These are phyloP conservation scores for Meda fulgida DNA, from an alignment of 2,797 vertebrate species.

Conservation along the genomic window DNA sequence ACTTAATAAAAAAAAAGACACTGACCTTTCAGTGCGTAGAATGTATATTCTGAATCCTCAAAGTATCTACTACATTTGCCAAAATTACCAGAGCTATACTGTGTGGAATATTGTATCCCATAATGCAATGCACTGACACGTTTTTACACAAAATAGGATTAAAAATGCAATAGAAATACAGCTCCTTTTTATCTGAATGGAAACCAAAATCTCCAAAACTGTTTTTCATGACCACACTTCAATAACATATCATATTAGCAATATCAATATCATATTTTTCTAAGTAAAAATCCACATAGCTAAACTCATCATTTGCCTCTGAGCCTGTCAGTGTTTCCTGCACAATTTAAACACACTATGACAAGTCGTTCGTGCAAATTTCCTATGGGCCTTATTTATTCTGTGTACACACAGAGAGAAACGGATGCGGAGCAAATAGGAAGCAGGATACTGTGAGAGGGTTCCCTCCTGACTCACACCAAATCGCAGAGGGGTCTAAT, in stretches of 20 bases:
- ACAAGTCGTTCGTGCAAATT: slow-evolving; percentile 59
- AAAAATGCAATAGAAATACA: not conserved
- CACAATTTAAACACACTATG: slow-evolving; percentile 47
- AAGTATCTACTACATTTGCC: not conserved
- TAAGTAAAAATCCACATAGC: not conserved
- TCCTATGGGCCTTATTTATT: slow-evolving; percentile 57
- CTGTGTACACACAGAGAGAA: slow-evolving; percentile 57
- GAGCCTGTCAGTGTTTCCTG: slow-evolving; percentile 45
- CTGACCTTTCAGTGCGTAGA: not conserved
- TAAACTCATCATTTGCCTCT: slow-evolving; percentile 12
- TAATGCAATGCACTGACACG: not conserved
- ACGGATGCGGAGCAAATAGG: slow-evolving; percentile 57
- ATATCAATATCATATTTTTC: not conserved
- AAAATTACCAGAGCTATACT: not conserved
- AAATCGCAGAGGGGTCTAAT: slow-evolving; percentile 66
- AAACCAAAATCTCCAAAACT: not conserved
- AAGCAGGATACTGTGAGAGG: slow-evolving; percentile 58
- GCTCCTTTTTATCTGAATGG: not conserved
- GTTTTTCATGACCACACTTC: not conserved
- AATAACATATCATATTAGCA: not conserved
- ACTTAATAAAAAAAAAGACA: not conserved
- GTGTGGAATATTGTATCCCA: not conserved
- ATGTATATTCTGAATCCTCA: not conserved
- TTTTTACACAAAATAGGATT: too few relatives aligned
- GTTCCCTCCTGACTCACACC: slow-evolving; percentile 64